Base-by-base conservation (phyloP, 1,140 invertebrate species). In the Neotoxoptera formosana region DNA sequence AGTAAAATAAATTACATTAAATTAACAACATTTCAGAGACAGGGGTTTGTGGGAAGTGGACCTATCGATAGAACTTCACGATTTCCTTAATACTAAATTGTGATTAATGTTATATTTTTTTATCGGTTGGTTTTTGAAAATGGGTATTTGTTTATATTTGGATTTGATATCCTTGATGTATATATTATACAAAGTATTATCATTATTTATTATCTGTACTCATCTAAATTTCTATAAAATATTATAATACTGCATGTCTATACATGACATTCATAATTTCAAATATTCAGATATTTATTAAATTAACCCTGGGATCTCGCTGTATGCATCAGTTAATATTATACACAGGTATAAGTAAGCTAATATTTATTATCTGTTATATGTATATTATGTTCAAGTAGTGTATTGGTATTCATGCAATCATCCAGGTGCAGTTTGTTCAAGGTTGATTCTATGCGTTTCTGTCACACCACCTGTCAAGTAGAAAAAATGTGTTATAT, bases 371-470 rank as follows among this genome's bases (percentile, higher is more conserved):
- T 36, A 89, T 53, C 53, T 53, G n/a, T 89, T 53, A 36, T 51
- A 88, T 34, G 20, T 34, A 88, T 88, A 88, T 87, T 48, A 48
- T 51, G 30, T 51, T 21, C 47, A 34, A 88, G 86, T n/a, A 88
- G 17, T 34, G 48, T 53, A 89, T 89, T 89, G 47, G 48, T 89
- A 53, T 89, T 89, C 87, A 34, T 89, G 87, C 21, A 53, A 89
- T 89, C 48, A 53, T 89, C 87, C 87, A 89, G 87, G 87, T 89
- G 87, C 87, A 89, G 87, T 89, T 89, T 89, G 25, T 89, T 89
- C 87, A 89, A 89, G 87, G 87, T 89, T 53, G n/a, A 89, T 89
- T 89, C 7, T 89, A 89, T 89, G 87, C 87, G 87, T 89, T 89
- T 89, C n/a, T 53, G 47, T 53, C 87, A 89, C 47, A 89, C 87